phyloP scores from a whole-genome alignment of 2,797 vertebrate species.

The Anableps anableps region DNA sequence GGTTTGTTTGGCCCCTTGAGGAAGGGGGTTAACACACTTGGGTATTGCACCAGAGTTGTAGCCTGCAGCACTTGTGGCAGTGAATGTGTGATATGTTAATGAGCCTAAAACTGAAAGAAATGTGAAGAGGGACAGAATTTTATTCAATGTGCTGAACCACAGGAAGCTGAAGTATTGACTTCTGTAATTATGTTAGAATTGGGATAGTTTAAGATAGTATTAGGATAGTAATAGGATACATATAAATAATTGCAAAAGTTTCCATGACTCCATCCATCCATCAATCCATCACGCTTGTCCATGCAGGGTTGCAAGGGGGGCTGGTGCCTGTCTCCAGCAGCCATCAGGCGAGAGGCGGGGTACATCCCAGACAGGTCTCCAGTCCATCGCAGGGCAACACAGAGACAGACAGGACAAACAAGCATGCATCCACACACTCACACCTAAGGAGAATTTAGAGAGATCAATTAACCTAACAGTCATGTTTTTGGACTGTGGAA shows the following conservation, averaged over 20 bases:
- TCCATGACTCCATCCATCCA: neutral
- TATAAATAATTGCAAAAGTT: neutral
- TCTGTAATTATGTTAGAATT: slow-evolving; percentile 38
- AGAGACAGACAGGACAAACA: no score
- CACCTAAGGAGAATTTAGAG: no score
- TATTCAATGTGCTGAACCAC: slow-evolving; percentile 13
- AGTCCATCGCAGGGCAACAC: no score
- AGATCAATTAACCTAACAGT: no score
- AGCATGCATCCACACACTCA: no score
- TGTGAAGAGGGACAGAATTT: slow-evolving; percentile 21
- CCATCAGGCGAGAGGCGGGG: no score
- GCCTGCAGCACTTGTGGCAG: slow-evolving; percentile 36
- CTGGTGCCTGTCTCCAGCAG: no score
- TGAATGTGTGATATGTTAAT: slow-evolving; percentile 40
- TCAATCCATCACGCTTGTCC: no score
- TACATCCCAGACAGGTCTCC: no score
- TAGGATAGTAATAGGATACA: no score
- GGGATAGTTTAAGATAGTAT: neutral
- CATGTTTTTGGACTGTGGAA: no score
- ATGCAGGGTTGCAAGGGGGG: no score
- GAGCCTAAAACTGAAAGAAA: slow-evolving; percentile 38
- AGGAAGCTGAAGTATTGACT: slow-evolving; percentile 15
- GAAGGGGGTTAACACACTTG: slow-evolving; percentile 53
- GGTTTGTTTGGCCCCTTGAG: slow-evolving; percentile 60
- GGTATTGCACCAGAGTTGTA: slow-evolving; percentile 71